Evolutionary conservation across 2,797 vertebrate species (phyloP), one percentile per base, ranked within the genome.

Genomic region (Gephyroberyx darwinii): DNA sequence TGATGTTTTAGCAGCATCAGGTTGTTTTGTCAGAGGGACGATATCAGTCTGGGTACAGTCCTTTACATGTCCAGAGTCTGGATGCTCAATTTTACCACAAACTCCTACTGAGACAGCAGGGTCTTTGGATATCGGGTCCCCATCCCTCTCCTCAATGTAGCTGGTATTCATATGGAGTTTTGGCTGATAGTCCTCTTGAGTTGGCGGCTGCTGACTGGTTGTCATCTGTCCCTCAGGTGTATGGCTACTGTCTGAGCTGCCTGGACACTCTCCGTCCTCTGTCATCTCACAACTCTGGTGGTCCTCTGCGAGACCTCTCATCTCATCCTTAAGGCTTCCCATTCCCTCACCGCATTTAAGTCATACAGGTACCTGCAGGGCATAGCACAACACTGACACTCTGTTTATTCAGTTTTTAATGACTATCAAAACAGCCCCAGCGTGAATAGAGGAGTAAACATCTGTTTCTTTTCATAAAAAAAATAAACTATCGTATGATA

Each of bases 271-370:
- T 71, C 84, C 80, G 72, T 84, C 87, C 39, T 91, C 86, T 3
- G 75, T 84, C 75, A 87, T 85, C 75, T 91, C 77, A 1, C 80
- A 76, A 43, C 76, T 71, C 75, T 76, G 71, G 63, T 37, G 78
- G 69, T 91, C 88, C 37, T 90, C 86, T 41, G 60, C 55, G 33
- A 90, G 55, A 80, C 75, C 84, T 67, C 60, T 88, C 74, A 78
- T 91, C 74, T 90, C 80, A 0, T 92, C 86, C 76, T 92, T 88
- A 14, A 91, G 84, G 78, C 88, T 93, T 83, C 91, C 91, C 91
- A 93, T 93, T 85, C 71, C 89, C 53, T 65, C 75, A 64, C 74
- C 26, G 69, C 71, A 71, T 85, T 9, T 55, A 87, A 72, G 56
- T 60, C 53, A 51, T 47, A 61, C 41, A 83, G 68, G 68, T 63